These are phyloP conservation scores for Seriola rivoliana DNA, from an alignment of 2,113 vertebrate genomes.

Conservation along the genomic window DNA sequence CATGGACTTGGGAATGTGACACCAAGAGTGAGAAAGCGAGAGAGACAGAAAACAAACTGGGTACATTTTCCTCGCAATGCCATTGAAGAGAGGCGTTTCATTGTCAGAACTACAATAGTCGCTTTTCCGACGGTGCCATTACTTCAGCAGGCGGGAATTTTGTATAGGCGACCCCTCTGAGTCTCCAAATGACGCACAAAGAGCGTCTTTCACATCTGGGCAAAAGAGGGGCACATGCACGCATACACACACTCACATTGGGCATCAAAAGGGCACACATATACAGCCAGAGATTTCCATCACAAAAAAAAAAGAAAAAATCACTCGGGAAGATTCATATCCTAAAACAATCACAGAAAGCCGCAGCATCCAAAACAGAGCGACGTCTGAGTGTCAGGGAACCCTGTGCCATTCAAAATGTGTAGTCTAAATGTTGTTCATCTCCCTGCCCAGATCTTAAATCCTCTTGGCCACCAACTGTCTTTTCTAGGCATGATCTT, in stretches of 20 bases:
- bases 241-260: constrained; percentile 75
- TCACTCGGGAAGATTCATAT: constrained; percentile 63
- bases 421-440: constrained; percentile 13
- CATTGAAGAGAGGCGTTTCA: constrained; percentile 87
- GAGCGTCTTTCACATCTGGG: constrained; percentile 83
- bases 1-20: constrained; percentile 84
- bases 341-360: constrained; percentile 68
- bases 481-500: constrained; percentile 16
- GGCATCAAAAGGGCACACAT: constrained; percentile 76
- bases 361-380: constrained; percentile 33
- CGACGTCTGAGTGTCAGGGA: not conserved
- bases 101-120: constrained; percentile 89
- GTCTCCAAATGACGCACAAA: constrained; percentile 83
- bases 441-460: constrained; percentile 1
- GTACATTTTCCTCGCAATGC: constrained; percentile 84
- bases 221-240: constrained; percentile 78
- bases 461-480: not conserved
- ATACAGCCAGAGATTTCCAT: constrained; percentile 63
- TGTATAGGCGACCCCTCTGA: constrained; percentile 85
- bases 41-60: constrained; percentile 85
- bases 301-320: constrained; percentile 67
- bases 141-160: constrained; percentile 89
- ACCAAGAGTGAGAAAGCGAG: constrained; percentile 85
- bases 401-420: constrained; percentile 3
- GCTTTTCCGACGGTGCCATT: constrained; percentile 88